phyloP scores from a whole-genome alignment of 64 coral and sea anemone genomes.

The Platygyra sinensis region DNA sequence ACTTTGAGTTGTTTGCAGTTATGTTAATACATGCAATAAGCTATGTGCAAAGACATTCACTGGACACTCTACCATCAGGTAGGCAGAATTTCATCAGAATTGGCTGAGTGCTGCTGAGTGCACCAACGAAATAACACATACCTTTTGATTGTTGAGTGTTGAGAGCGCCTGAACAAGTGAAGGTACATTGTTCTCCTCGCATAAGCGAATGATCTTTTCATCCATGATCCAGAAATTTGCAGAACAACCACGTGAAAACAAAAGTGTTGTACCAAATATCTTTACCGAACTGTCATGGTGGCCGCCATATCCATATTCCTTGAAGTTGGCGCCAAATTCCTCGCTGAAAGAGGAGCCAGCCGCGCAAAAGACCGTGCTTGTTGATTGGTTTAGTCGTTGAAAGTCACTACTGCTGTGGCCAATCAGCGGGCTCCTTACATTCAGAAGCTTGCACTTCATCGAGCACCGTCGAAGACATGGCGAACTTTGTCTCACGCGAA shows the following conservation, averaged over 20 bases:
- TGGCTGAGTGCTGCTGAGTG: too few species aligned
- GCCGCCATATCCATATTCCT: constrained; percentile 23
- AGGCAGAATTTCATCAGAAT: not conserved
- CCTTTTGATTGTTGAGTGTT: constrained; percentile 68
- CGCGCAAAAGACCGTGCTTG: not conserved
- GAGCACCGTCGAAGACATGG: constrained; percentile 28
- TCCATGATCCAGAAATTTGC: constrained; percentile 53
- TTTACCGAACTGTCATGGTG: not conserved
- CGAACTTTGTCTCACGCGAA: not conserved
- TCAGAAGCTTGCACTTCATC: not conserved
- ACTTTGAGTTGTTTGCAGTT: too few species aligned
- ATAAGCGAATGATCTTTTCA: constrained; percentile 75
- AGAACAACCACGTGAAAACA: not conserved
- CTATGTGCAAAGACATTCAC: too few species aligned
- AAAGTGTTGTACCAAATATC: not conserved
- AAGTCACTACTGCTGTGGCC: not conserved
- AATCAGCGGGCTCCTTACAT: constrained; percentile 5
- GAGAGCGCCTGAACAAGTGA: constrained; percentile 52
- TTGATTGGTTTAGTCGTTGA: constrained; percentile 15
- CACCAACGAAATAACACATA: not conserved
- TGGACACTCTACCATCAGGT: too few species aligned
- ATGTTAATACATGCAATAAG: too few species aligned
- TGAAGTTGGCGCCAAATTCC: constrained; percentile 42
- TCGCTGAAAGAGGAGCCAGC: not conserved
- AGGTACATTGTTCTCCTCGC: constrained; percentile 67